Evolutionary conservation across 2,888 invertebrate species (phyloP).

Genomic region (Drosophila conformis): DNA sequence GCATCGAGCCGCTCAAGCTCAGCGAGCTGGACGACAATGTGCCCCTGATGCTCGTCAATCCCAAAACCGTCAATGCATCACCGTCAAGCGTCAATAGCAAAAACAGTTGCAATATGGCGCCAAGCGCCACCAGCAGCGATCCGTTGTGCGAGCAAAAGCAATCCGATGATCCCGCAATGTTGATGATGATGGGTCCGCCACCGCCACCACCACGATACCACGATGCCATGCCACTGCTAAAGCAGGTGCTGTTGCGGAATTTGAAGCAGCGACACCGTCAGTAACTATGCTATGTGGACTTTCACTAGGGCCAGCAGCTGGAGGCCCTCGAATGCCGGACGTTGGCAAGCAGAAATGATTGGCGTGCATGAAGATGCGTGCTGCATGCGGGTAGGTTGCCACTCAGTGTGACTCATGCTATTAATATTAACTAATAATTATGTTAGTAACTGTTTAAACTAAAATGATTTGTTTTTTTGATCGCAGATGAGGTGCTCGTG

Average conservation of each 20-base stretch:
- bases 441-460: too few species aligned
- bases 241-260: too few species aligned
- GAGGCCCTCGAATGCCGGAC: slow-evolving; percentile 61
- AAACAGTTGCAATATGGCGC: not conserved
- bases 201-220: not conserved
- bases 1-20: too few species aligned
- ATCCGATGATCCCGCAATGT: not conserved
- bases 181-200: not conserved
- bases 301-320: slow-evolving; percentile 77
- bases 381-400: slow-evolving; percentile 49
- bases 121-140: not conserved
- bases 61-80: not conserved
- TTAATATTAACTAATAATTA: too few species aligned
- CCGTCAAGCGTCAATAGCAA: not conserved
- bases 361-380: slow-evolving; percentile 73
- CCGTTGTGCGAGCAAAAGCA: not conserved
- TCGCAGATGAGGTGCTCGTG: too few species aligned
- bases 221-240: not conserved
- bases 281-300: too few species aligned
- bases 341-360: slow-evolving; percentile 69
- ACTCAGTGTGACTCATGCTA: too few species aligned
- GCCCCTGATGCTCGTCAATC: slow-evolving; percentile 46
- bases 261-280: too few species aligned
- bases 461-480: too few species aligned
- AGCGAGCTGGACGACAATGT: slow-evolving; percentile 61